Percentiles rank a stretch among this genome's conserved stretches.
Evolutionary conservation across 2,797 vertebrate genomes (phyloP).

Genomic region (Aeoliscus strigatus): DNA sequence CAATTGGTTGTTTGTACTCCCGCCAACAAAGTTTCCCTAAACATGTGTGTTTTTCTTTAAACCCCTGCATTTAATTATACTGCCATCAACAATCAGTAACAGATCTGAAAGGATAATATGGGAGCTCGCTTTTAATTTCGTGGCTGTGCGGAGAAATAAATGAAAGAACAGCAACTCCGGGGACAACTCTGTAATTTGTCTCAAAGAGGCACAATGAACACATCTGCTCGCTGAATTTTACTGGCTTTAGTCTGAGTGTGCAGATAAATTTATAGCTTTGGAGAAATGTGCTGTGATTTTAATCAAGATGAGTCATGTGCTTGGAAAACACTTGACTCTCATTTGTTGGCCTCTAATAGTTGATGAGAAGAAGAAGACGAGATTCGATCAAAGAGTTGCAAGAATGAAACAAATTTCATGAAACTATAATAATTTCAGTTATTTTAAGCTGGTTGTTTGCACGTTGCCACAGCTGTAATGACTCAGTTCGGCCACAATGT

Average conservation of each 20-base stretch:
- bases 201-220: conserved; percentile 37
- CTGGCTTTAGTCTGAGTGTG: conserved; percentile 19
- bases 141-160: conserved; percentile 38
- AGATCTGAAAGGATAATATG: conserved; percentile 40
- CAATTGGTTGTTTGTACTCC: conserved; percentile 25
- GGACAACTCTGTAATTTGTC: conserved; percentile 51
- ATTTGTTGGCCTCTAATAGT: neutral
- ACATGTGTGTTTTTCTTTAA: conserved; percentile 16
- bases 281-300: conserved; percentile 14
- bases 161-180: conserved; percentile 40
- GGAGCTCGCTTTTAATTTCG: conserved; percentile 40
- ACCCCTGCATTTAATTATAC: conserved; percentile 46
- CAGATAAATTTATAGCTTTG: conserved; percentile 19
- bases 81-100: conserved; percentile 38
- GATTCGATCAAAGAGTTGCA: too few species aligned
- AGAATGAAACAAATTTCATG: too few species aligned
- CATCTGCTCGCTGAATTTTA: conserved; percentile 45
- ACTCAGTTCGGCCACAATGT: too few species aligned
- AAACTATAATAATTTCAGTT: too few species aligned
- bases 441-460: too few species aligned
- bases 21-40: conserved; percentile 18
- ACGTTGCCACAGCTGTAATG: too few species aligned
- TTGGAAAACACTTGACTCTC: conserved; percentile 11
- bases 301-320: conserved; percentile 10
- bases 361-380: too few species aligned